A percentile compares a stretch with the other conserved stretches of the same genome.
Evolutionary conservation across 2,888 invertebrate species (phyloP).

Genomic region (Temnothorax unifasciatus): DNA sequence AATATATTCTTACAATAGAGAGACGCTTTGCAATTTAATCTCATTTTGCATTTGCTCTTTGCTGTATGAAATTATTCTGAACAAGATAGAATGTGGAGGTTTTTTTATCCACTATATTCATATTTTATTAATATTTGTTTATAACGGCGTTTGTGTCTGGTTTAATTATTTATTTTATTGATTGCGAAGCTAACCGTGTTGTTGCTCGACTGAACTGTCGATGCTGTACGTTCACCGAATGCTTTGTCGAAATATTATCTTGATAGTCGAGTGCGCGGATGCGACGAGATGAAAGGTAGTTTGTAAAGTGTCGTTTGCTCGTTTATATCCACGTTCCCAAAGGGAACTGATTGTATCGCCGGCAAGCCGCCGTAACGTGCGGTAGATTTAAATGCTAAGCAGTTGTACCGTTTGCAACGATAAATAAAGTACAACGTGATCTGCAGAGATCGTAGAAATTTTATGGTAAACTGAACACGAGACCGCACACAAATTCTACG

Average conservation of each 20-base stretch:
- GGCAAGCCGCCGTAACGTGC: not conserved
- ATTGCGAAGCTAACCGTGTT: not conserved
- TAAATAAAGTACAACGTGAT: slow-evolving; percentile 48
- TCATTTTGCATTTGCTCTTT: not conserved
- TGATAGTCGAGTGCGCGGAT: slow-evolving; percentile 25
- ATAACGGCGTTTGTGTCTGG: not conserved
- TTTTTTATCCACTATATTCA: not conserved
- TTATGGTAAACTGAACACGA: slow-evolving; percentile 32
- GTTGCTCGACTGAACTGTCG: not conserved
- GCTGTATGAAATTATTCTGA: not conserved
- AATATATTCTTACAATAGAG: not conserved
- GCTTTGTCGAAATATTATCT: slow-evolving; percentile 45
- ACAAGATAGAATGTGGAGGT: not conserved
- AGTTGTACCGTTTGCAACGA: slow-evolving; percentile 36
- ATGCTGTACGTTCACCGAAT: not conserved
- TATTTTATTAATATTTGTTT: not conserved
- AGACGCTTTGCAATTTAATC: not conserved
- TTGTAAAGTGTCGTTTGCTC: slow-evolving; percentile 51
- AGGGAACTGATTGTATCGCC: slow-evolving; percentile 40
- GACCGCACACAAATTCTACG: not conserved
- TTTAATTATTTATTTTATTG: slow-evolving; percentile 27
- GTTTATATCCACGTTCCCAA: slow-evolving; percentile 42
- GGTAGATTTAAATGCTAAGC: slow-evolving; percentile 60
- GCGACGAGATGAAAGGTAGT: slow-evolving; percentile 24
- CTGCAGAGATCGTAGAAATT: slow-evolving; percentile 23